These are phyloP conservation scores for Chelonoidis abingdonii DNA, from an alignment of 2,113 vertebrate species.

Conservation along the genomic window DNA sequence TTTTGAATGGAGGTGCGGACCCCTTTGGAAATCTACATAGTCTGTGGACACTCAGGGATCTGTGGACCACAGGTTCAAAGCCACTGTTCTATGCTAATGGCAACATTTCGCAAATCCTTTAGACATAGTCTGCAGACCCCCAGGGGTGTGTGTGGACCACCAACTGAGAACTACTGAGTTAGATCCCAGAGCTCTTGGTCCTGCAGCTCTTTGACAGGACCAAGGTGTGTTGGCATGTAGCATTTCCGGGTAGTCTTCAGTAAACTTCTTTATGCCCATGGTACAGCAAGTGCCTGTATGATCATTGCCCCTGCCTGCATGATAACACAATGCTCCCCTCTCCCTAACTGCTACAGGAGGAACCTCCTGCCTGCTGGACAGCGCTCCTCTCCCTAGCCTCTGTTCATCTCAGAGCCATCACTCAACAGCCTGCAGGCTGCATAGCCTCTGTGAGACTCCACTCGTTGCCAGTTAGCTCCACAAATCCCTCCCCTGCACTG, in stretches of 20 bases:
- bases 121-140: background rate
- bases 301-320: background rate
- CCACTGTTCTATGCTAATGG: background rate
- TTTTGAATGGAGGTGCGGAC: background rate
- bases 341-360: background rate
- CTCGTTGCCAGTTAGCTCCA: background rate
- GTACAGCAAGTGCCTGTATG: background rate
- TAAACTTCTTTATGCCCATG: background rate
- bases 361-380: background rate
- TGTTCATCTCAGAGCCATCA: background rate
- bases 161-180: background rate
- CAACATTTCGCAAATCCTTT: too few relatives aligned
- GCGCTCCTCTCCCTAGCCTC: background rate
- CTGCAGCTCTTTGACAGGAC: background rate
- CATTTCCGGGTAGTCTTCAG: background rate
- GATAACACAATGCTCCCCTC: background rate
- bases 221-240: background rate
- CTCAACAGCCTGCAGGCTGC: background rate
- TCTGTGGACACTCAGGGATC: background rate
- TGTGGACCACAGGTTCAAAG: background rate
- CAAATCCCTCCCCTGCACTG: background rate
- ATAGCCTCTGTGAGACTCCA: background rate
- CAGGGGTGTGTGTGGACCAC: background rate
- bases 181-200: background rate
- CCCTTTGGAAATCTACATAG: background rate